Percentiles rank a stretch among this genome's conserved stretches.
Conservation (phyloP, 2,797 vertebrate genomes). For the Epinephelus coioides region DNA sequence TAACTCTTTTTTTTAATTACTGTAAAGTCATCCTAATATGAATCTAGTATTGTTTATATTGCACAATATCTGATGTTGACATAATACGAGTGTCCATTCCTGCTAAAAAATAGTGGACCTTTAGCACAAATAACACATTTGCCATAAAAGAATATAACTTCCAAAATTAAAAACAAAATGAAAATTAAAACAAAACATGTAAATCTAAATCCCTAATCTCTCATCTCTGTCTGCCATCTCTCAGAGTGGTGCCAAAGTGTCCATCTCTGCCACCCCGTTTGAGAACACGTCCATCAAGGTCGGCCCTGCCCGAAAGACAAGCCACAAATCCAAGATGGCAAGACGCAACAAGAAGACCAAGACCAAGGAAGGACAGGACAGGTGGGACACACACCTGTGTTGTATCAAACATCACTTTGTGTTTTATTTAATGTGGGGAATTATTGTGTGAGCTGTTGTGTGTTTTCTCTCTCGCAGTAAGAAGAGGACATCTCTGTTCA, state of each 20-base stretch:
- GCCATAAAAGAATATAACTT: neutral
- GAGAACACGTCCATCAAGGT: slow-evolving; percentile 98
- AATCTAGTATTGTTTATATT: neutral
- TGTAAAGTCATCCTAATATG: no score
- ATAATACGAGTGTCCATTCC: neutral
- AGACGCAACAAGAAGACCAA: slow-evolving; percentile 94
- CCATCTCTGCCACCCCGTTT: slow-evolving; percentile 95
- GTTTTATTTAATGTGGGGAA: neutral
- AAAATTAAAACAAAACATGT: neutral
- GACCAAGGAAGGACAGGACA: slow-evolving; percentile 95
- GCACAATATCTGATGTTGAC: neutral
- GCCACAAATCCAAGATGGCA: slow-evolving; percentile 96
- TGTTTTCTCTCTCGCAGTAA: slow-evolving; percentile 80
- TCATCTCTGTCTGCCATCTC: slow-evolving; percentile 29
- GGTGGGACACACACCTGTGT: slow-evolving; percentile 76
- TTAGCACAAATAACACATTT: neutral
- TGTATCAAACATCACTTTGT: neutral
- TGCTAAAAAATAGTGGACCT: neutral
- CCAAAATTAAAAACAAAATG: neutral
- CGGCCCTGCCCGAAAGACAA: slow-evolving; percentile 94
- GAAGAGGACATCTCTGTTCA: slow-evolving; percentile 94
- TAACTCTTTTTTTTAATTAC: neutral
- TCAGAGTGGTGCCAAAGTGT: slow-evolving; percentile 96
- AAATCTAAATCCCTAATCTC: neutral
- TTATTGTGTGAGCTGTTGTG: neutral